phyloP scores from a whole-genome alignment of 2,888 invertebrate species.

The Limnephilus auricula region DNA sequence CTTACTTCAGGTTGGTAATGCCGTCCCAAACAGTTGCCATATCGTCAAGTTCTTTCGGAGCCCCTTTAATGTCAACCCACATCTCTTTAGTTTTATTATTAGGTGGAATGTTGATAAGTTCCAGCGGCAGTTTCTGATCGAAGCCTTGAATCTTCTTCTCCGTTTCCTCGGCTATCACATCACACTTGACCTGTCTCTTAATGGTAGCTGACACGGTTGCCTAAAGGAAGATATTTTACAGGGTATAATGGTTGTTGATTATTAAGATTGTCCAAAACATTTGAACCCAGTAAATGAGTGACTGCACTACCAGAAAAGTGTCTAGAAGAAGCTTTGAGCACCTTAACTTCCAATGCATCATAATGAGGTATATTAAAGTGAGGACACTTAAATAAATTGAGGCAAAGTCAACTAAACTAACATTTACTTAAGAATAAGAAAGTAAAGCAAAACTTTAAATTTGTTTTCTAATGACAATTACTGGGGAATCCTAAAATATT shows the following conservation, averaged over 20 bases:
- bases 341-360: too few species aligned
- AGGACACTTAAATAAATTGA: not conserved
- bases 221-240: constrained; percentile 69
- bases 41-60: constrained; percentile 78
- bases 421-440: not conserved
- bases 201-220: constrained; percentile 75
- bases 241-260: not conserved
- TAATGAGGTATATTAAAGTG: too few species aligned
- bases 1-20: constrained; percentile 79
- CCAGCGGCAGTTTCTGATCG: constrained; percentile 75
- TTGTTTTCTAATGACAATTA: not conserved
- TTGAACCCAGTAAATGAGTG: not conserved
- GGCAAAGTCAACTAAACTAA: not conserved
- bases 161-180: constrained; percentile 75
- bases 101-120: constrained; percentile 77
- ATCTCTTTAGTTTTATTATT: constrained; percentile 75
- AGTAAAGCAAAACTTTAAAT: not conserved
- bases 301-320: too few species aligned
- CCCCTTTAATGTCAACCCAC: constrained; percentile 77
- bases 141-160: constrained; percentile 77
- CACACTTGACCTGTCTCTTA: constrained; percentile 74
- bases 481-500: not conserved
- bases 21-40: constrained; percentile 82
- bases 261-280: not conserved
- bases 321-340: too few species aligned